Evolutionary conservation across 2,888 invertebrate species (phyloP).

Genomic region (Neelides folsomi): DNA sequence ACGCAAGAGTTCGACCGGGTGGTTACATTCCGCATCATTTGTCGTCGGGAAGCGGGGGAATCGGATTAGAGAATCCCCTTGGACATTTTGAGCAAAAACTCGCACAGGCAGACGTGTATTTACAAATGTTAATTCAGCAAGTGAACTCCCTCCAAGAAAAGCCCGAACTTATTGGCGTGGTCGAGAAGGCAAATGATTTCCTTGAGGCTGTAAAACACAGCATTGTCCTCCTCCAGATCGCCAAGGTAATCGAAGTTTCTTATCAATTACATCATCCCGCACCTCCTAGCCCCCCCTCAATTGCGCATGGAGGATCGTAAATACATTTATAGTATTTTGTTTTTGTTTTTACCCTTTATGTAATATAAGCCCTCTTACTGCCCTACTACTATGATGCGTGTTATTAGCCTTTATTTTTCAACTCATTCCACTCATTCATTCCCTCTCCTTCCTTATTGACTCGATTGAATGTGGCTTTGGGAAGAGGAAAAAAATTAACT

Average conservation of each 20-base stretch:
- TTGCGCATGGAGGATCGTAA: background rate
- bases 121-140: conserved; percentile 89
- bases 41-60: conserved; percentile 9
- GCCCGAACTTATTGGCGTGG: conserved; percentile 27
- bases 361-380: background rate
- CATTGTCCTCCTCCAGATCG: conserved; percentile 93
- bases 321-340: background rate
- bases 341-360: background rate
- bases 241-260: conserved; percentile 54
- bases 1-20: conserved; percentile 43
- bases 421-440: too few species aligned
- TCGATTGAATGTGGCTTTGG: background rate
- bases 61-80: conserved; percentile 22
- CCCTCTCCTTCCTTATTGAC: background rate
- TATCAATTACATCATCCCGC: conserved; percentile 3
- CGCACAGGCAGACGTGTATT: conserved; percentile 87
- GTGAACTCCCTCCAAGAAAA: conserved; percentile 46
- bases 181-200: conserved; percentile 47
- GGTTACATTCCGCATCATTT: conserved; percentile 26
- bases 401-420: background rate
- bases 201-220: conserved; percentile 96
- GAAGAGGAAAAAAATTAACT: background rate
- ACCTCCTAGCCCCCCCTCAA: conserved; percentile 4
- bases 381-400: background rate
- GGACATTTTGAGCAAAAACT: conserved; percentile 65